Evolutionary conservation across 1,140 invertebrate species (phyloP), one percentile per base, ranked within the genome.

Genomic region (Danaus plexippus): DNA sequence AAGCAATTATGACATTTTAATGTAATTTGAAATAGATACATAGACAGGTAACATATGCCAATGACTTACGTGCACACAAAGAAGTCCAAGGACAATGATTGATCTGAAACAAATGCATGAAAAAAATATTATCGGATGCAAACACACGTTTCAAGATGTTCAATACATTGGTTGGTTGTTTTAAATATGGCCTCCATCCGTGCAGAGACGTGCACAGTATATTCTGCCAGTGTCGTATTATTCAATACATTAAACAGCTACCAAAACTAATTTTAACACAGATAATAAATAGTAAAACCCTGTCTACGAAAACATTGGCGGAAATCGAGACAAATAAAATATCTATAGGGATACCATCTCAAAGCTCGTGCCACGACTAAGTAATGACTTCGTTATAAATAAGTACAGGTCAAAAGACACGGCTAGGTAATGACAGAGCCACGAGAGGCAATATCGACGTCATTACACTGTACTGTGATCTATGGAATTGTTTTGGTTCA

Each of bases 341-440:
- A 45, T 57, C 47, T 32, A 55, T 54, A 42, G 32, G 22, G 7
- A 32, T 32, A 2, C 7, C 22, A 32, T 32, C 22, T 32, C 22
- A 2, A 6, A 32, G 22, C 22, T 32, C 22, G 22, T 32, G 22
- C 22, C 22, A 32, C 22, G 22, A 32, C 22, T 32, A 32, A 32
- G 22, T 32, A 32, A 32, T 32, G 22, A 32, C 22, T 32, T 32
- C 22, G 22, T 32, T 32, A 32, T 32, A 32, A 32, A 32, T 77
- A 75, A 80, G 74, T 61, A 50, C 53, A 56, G 77, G 77, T 81
- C 79, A 82, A 75, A 74, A 75, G 74, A 82, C 70, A 77, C 73
- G 76, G 74, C 67, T 52, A 57, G 52, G 67, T 83, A 83, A 80
- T 83, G 67, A 80, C 73, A 80, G 75, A 69, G 63, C 66, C 49